Conservation (phyloP, 2,797 vertebrate genomes). For the Clamator glandarius region DNA sequence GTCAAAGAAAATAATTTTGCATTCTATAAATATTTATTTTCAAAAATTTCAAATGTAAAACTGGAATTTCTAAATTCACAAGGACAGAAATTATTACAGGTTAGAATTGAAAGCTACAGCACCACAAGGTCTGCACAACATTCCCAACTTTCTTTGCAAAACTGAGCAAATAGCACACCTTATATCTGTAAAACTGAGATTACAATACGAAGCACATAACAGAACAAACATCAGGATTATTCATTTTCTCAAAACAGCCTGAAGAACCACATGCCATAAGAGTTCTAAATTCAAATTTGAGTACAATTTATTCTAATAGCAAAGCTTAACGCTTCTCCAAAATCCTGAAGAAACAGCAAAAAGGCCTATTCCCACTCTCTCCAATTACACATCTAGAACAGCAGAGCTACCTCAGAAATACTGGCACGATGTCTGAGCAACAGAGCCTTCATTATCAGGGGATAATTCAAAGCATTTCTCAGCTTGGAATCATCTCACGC, state of each 20-base stretch:
- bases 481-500: not conserved
- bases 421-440: not conserved
- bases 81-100: not conserved
- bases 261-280: not conserved
- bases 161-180: not conserved
- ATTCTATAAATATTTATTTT: not conserved
- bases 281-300: not conserved
- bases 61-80: not conserved
- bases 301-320: not conserved
- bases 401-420: not conserved
- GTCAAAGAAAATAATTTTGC: not conserved
- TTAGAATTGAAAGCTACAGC: not conserved
- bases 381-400: not conserved
- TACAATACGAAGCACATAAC: conserved; percentile 5
- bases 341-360: not conserved
- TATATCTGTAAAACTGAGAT: not conserved
- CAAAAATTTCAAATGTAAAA: not conserved
- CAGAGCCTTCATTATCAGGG: not conserved
- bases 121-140: not conserved
- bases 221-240: not conserved
- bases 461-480: not conserved
- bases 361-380: not conserved
- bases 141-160: not conserved
- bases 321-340: not conserved
- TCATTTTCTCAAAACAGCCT: not conserved